phyloP scores from a whole-genome alignment of 2,113 vertebrate genomes.

The Hucho hucho region DNA sequence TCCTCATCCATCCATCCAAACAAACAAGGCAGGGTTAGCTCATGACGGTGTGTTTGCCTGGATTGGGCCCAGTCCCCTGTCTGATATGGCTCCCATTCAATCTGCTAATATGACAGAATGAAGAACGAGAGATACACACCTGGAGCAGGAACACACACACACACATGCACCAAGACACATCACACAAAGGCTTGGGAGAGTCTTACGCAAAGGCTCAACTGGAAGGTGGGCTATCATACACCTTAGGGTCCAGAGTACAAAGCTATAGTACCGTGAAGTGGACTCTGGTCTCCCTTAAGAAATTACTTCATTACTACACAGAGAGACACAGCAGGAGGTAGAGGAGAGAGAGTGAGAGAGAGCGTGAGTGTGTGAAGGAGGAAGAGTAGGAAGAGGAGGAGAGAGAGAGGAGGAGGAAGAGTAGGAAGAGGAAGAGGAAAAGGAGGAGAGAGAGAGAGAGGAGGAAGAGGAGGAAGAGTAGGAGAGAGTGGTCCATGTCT shows the following conservation, averaged over 20 bases:
- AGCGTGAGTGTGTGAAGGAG: not conserved
- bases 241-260: not conserved
- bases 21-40: slow-evolving; percentile 46
- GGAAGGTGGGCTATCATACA: not conserved
- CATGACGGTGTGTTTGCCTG: slow-evolving; percentile 42
- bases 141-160: not conserved
- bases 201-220: not conserved
- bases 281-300: slow-evolving; percentile 33
- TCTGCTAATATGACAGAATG: slow-evolving; percentile 19
- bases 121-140: slow-evolving; percentile 4
- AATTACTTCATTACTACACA: slow-evolving; percentile 37
- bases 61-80: slow-evolving; percentile 11
- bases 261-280: not conserved
- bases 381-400: not conserved
- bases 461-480: not conserved
- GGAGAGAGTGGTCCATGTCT: not conserved
- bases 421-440: not conserved
- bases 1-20: slow-evolving; percentile 19
- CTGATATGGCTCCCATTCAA: slow-evolving; percentile 32
- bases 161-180: not conserved
- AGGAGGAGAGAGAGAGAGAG: not conserved
- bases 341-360: not conserved
- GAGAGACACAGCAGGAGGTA: not conserved
- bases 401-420: not conserved
- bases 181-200: not conserved